Percentiles rank a stretch among this genome's conserved stretches.
These are phyloP conservation scores for Falco cherrug DNA, from an alignment of 2,797 vertebrate genomes.

Conservation along the genomic window DNA sequence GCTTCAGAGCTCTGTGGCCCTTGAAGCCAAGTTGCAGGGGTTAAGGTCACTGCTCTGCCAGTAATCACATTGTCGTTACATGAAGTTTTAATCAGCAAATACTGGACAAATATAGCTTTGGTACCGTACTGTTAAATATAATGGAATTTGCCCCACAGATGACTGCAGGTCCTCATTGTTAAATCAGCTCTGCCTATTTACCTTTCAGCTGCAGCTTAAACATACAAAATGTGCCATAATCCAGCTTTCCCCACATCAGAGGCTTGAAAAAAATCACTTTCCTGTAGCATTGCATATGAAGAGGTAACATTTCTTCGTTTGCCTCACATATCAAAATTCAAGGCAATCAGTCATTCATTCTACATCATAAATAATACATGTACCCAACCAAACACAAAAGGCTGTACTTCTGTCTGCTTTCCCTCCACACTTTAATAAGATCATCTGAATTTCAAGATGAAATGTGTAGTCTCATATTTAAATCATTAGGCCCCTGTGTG, in stretches of 20 bases:
- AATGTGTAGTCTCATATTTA: conserved; percentile 56
- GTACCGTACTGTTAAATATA: conserved; percentile 19
- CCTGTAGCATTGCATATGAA: background rate
- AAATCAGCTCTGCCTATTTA: conserved; percentile 3
- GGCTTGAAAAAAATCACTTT: background rate
- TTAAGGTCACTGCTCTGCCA: conserved; percentile 38
- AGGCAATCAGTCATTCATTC: conserved; percentile 46
- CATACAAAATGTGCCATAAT: background rate
- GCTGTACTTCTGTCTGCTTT: conserved; percentile 23
- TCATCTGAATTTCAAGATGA: conserved; percentile 43
- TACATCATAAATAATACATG: conserved; percentile 63
- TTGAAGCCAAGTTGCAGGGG: background rate
- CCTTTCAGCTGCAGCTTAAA: conserved; percentile 23
- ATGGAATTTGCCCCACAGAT: conserved; percentile 27
- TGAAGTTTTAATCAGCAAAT: conserved; percentile 40
- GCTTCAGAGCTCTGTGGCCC: background rate
- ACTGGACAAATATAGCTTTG: background rate
- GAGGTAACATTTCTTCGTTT: conserved; percentile 22
- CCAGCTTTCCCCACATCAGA: conserved; percentile 13
- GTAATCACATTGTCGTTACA: background rate
- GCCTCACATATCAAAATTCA: conserved; percentile 37
- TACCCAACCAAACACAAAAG: conserved; percentile 52
- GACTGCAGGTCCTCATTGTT: background rate
- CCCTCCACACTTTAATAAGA: conserved; percentile 34
- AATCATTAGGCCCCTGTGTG: conserved; percentile 38